These are phyloP conservation scores for Leptinotarsa haldemani DNA, from an alignment of 2,888 invertebrate species.

Conservation along the genomic window DNA sequence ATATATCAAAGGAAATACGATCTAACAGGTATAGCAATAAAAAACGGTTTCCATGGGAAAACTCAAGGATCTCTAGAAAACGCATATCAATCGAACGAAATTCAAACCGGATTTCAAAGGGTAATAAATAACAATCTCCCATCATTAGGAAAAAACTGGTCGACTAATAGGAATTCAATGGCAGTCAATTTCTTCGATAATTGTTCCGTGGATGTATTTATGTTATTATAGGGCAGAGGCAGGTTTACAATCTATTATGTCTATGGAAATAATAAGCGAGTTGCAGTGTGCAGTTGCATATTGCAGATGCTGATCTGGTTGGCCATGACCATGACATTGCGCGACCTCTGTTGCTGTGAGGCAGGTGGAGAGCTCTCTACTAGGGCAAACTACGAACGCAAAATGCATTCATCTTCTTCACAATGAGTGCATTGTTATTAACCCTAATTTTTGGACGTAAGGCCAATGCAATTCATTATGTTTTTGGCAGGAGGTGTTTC, in stretches of 20 bases:
- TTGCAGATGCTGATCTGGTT: constrained; percentile 66
- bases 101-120: constrained; percentile 12
- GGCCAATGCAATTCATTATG: constrained; percentile 12
- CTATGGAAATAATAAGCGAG: constrained; percentile 48
- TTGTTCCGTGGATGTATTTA: constrained; percentile 25
- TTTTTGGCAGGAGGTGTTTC: constrained; percentile 10
- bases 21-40: background rate
- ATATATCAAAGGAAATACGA: no score
- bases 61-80: background rate
- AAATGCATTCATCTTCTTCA: constrained; percentile 17
- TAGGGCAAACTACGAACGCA: constrained; percentile 13
- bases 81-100: constrained; percentile 3
- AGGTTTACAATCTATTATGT: constrained; percentile 35
- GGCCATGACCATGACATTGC: constrained; percentile 67
- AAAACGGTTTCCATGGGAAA: background rate
- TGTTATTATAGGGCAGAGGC: constrained; percentile 32
- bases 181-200: constrained; percentile 14
- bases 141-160: constrained; percentile 9
- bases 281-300: constrained; percentile 60
- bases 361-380: constrained; percentile 24
- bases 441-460: constrained; percentile 3
- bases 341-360: constrained; percentile 59
- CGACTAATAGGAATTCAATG: constrained; percentile 9
- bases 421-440: constrained; percentile 19
- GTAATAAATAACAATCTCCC: constrained; percentile 13